Evolutionary conservation across 2,113 vertebrate species (phyloP).

Genomic region (Caranx ignobilis): DNA sequence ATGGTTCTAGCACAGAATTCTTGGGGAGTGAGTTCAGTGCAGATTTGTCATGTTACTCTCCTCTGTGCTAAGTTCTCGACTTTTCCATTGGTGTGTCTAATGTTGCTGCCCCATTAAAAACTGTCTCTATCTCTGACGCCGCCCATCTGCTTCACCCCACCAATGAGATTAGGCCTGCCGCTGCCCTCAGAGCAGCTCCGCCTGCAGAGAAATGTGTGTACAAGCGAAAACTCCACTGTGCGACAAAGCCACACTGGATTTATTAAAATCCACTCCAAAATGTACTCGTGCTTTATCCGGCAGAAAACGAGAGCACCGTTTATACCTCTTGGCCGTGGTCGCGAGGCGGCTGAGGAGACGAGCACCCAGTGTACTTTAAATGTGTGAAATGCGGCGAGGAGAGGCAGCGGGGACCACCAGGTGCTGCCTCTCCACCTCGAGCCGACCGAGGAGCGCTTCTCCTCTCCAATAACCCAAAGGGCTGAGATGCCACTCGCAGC

Average conservation of each 20-base stretch:
- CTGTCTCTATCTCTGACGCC: conserved; percentile 22
- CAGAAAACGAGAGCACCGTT: conserved; percentile 55
- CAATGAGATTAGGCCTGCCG: conserved; percentile 51
- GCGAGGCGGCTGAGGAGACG: conserved; percentile 52
- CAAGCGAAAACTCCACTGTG: conserved; percentile 55
- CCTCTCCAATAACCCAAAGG: conserved; percentile 82
- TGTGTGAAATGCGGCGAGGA: conserved; percentile 73
- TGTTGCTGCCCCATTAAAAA: conserved; percentile 21
- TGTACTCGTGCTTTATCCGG: conserved; percentile 61
- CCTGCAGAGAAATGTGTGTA: conserved; percentile 60
- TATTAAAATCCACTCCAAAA: conserved; percentile 73
- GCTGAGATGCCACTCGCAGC: conserved; percentile 78
- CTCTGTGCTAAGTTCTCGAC: background rate
- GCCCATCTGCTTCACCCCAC: conserved; percentile 21
- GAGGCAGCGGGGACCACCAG: conserved; percentile 78
- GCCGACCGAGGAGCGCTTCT: conserved; percentile 72
- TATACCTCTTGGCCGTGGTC: conserved; percentile 66
- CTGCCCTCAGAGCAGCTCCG: conserved; percentile 47
- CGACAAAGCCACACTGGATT: conserved; percentile 73
- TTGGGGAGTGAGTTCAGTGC: background rate
- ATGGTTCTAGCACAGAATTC: too few relatives aligned
- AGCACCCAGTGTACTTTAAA: conserved; percentile 70
- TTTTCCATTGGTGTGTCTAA: conserved; percentile 20
- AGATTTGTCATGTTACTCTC: conserved; percentile 26
- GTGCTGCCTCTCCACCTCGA: conserved; percentile 80